Base-by-base conservation (phyloP, 2,113 vertebrate genomes). In the Strigops habroptila region DNA sequence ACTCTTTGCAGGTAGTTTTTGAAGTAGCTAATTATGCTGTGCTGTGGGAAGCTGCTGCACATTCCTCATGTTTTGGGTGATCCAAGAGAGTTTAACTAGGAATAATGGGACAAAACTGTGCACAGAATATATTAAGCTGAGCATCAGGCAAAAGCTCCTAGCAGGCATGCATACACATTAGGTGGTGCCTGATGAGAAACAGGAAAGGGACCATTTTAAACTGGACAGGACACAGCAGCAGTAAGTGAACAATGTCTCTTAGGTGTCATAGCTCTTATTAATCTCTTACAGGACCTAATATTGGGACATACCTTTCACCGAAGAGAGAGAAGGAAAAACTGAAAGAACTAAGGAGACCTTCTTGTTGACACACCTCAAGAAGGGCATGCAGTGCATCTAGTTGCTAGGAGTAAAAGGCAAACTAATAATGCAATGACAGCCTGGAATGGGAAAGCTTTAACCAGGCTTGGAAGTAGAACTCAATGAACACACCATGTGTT, bases 21-120 rank as follows among this genome's bases (percentile, higher is more conserved):
- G 93, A 91, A 92, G 94, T 64, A 85, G 86, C 94, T 97, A 94
- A 97, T 96, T 94, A 95, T 80, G 82, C 91, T 28, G 92, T 88
- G 73, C 85, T 67, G 94, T 39, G 84, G 95, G 94, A 57, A 95
- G 89, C 89, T 88, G 87, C 92, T 64, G 81, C 23, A 41, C 94
- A 89, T 97, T 52, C 74, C 91, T 97, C 92, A 80, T 82, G 57
- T 41, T 88, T 90, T 41, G 90, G 93, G 86, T 82, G 91, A 95
- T 90, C 88, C 95, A 81, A 67, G 79, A 86, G 87, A 82, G 88
- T 94, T 82, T 80, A 90, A 89, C 71, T 6, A 91, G 94, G 93
- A 97, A 82, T 86, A 94, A 96, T 88, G 73, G 91, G 77, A 92
- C 76, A 79, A 49, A 91, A 79, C 53, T 85, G 94, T 90, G 94